These are phyloP conservation scores for Choloepus didactylus DNA, from an alignment of 2,797 vertebrate genomes.

Conservation along the genomic window DNA sequence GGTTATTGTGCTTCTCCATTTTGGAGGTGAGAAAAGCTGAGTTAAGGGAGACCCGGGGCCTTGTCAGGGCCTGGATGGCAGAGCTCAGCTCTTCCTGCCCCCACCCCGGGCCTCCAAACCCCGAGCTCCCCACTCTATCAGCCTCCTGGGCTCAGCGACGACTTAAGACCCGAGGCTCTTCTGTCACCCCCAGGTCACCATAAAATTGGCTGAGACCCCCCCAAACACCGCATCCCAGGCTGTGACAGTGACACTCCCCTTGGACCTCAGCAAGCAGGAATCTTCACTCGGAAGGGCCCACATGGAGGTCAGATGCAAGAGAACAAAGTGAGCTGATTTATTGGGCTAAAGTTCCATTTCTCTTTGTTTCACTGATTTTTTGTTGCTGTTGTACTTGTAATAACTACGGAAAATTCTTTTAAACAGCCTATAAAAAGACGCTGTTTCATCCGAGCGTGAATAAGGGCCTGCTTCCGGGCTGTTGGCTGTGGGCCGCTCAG, in stretches of 20 bases:
- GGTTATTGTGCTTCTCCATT: accelerated
- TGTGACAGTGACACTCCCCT: conserved; percentile 77
- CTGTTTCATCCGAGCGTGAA: neutral
- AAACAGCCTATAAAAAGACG: neutral
- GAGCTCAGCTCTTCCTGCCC: neutral
- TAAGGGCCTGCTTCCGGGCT: neutral
- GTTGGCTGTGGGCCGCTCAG: accelerated
- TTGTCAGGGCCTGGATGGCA: accelerated
- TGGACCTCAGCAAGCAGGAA: conserved; percentile 80
- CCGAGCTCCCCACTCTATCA: accelerated
- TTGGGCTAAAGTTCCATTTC: conserved; percentile 74
- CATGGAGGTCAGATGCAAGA: conserved; percentile 84
- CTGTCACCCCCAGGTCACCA: conserved; percentile 76
- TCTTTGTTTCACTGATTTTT: conserved; percentile 77
- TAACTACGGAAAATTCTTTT: conserved; percentile 35
- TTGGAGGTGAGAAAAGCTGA: no score
- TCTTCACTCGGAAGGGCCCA: conserved; percentile 79
- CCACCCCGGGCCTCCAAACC: accelerated
- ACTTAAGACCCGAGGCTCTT: conserved; percentile 78
- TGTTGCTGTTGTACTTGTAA: neutral
- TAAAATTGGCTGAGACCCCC: conserved; percentile 79
- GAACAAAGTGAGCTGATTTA: conserved; percentile 79
- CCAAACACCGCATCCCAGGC: conserved; percentile 59
- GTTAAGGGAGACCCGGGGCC: accelerated
- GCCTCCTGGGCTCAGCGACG: conserved; percentile 63